A percentile compares a stretch with the other conserved stretches of the same genome.
Conservation (phyloP, 2,113 vertebrate species). For the Elephas maximus region DNA sequence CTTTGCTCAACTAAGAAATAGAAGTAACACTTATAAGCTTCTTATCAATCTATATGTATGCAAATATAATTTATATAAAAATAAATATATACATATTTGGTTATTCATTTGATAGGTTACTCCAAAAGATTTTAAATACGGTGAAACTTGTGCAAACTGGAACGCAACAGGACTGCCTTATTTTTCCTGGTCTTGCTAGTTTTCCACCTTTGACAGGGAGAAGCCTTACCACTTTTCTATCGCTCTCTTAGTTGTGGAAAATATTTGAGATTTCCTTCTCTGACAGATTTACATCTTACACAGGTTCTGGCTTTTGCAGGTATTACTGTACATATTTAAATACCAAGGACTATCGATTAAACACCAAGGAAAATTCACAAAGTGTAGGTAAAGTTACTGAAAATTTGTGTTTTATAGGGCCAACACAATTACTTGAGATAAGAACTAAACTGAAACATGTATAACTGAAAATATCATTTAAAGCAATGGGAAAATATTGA, state of each 20-base stretch:
- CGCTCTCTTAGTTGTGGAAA: no score
- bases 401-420: background rate
- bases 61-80: background rate
- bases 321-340: background rate
- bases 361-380: background rate
- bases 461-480: background rate
- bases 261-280: no score
- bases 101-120: background rate
- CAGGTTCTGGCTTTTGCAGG: no score
- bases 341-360: background rate
- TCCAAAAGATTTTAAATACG: no score
- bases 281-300: no score
- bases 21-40: background rate
- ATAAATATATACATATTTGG: background rate
- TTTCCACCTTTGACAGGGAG: no score
- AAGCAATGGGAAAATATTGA: background rate
- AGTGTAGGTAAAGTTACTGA: background rate
- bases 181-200: no score
- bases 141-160: no score
- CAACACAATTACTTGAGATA: background rate
- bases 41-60: background rate
- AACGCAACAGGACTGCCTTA: no score
- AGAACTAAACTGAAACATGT: background rate
- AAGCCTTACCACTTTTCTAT: no score
- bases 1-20: background rate